These are phyloP conservation scores for Oxyura jamaicensis DNA, from an alignment of 2,113 vertebrate species.

Conservation along the genomic window DNA sequence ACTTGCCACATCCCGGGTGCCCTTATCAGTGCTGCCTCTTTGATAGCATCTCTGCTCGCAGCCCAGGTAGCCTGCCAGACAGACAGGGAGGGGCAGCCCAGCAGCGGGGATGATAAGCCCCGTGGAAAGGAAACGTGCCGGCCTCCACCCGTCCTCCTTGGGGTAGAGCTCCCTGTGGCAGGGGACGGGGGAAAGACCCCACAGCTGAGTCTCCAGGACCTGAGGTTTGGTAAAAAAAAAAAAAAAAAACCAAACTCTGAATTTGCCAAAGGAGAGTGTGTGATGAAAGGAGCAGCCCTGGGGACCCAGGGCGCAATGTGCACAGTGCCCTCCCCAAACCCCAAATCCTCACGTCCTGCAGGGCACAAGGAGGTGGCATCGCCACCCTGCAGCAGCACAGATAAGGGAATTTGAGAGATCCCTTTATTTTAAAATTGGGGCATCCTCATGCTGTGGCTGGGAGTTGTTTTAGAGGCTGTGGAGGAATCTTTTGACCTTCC, in stretches of 20 bases:
- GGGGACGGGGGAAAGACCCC: background rate
- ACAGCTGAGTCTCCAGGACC: background rate
- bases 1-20: constrained; percentile 41
- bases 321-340: background rate
- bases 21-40: background rate
- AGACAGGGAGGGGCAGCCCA: constrained; percentile 31
- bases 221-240: fast-evolving
- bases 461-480: background rate
- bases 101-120: background rate
- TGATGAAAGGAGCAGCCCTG: fast-evolving
- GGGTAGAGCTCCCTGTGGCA: background rate
- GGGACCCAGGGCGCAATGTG: background rate
- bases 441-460: background rate
- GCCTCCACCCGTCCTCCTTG: background rate
- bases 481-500: background rate
- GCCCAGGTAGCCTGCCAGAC: constrained; percentile 19
- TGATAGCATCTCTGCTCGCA: background rate
- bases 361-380: background rate
- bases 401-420: background rate
- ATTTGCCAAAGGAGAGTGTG: fast-evolving
- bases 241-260: background rate
- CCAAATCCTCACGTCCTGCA: background rate
- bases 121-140: background rate
- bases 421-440: background rate
- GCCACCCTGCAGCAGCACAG: background rate